These are phyloP conservation scores for Halocaridina rubra DNA, from an alignment of 2,888 invertebrate species.

Conservation along the genomic window DNA sequence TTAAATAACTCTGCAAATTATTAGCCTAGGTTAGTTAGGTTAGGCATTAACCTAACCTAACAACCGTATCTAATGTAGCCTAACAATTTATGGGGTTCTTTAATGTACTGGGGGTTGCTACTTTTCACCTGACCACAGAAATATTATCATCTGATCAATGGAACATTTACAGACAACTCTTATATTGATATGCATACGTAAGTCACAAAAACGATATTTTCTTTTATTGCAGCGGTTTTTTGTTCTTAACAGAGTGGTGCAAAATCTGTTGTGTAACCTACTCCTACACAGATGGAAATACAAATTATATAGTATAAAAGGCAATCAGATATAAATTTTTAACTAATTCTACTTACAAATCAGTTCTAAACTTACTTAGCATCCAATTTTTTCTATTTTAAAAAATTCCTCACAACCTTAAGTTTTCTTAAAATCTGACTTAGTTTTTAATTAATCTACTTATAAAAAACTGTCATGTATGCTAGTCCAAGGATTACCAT, in stretches of 20 bases:
- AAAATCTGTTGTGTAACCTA: neutral
- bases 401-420: conserved; percentile 27
- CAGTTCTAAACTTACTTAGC: neutral
- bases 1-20: too few species aligned
- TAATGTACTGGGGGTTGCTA: too few species aligned
- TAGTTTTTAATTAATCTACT: conserved; percentile 14
- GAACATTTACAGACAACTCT: too few species aligned
- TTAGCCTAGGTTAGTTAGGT: too few species aligned
- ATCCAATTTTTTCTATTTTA: conserved; percentile 2
- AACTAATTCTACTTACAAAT: neutral
- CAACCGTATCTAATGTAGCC: too few species aligned
- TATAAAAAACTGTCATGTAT: neutral
- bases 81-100: too few species aligned
- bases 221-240: conserved; percentile 1
- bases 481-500: neutral
- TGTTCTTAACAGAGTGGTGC: neutral
- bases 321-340: neutral
- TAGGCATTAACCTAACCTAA: too few species aligned
- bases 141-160: too few species aligned
- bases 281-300: neutral
- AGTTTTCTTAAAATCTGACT: conserved; percentile 13
- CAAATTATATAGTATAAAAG: neutral
- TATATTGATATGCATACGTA: conserved; percentile 11
- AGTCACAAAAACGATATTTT: neutral
- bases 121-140: too few species aligned